Evolutionary conservation across 1,140 invertebrate species (phyloP).

Genomic region (Trichogramma pretiosum): DNA sequence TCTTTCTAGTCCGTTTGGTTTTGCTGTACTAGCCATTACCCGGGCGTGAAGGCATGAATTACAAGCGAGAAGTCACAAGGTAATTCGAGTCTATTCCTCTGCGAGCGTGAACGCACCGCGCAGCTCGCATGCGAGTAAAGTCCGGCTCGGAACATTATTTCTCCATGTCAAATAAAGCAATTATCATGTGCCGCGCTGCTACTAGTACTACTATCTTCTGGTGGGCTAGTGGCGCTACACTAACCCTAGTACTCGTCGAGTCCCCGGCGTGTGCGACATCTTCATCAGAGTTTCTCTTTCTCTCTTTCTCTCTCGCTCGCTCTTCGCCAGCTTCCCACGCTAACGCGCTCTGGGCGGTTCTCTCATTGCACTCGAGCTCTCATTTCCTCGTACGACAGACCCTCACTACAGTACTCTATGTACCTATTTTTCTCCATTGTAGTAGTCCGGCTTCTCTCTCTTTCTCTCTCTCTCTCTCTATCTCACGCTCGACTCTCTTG

Average conservation of each 20-base stretch:
- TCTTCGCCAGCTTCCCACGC: background rate
- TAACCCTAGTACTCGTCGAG: slow-evolving; percentile 40
- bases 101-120: slow-evolving; percentile 9
- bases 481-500: too few species aligned
- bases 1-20: background rate
- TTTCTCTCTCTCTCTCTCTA: too few species aligned
- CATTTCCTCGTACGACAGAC: background rate
- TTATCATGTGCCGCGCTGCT: slow-evolving; percentile 43
- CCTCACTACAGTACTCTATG: too few species aligned
- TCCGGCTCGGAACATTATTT: slow-evolving; percentile 41
- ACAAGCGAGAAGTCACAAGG: slow-evolving; percentile 14
- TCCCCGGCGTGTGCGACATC: slow-evolving; percentile 46
- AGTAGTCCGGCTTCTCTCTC: too few species aligned
- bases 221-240: slow-evolving; percentile 33
- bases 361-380: background rate
- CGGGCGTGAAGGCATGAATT: slow-evolving; percentile 6
- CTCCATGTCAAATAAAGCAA: slow-evolving; percentile 49
- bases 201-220: slow-evolving; percentile 25
- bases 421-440: too few species aligned
- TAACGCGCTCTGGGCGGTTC: background rate
- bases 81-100: slow-evolving; percentile 22
- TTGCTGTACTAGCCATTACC: slow-evolving; percentile 14
- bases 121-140: slow-evolving; percentile 20
- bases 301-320: slow-evolving; percentile 19
- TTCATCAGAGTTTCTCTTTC: slow-evolving; percentile 36